Conservation (phyloP, 2,113 vertebrate species). For the Morone chrysops region DNA sequence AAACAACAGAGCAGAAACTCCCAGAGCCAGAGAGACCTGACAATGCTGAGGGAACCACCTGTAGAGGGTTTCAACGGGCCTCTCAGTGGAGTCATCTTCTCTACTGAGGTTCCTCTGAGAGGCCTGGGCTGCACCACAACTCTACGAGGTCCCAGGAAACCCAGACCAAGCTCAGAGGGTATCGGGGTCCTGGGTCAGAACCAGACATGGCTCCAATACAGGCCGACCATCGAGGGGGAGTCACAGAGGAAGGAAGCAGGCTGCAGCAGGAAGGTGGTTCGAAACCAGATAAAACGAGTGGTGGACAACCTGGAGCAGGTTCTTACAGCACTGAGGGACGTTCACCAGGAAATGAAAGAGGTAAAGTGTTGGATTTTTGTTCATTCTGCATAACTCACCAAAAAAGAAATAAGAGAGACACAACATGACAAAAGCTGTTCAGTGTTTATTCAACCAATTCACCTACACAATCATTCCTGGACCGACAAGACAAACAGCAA, state of each 20-base stretch:
- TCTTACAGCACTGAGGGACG: constrained; percentile 82
- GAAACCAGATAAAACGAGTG: constrained; percentile 83
- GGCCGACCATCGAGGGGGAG: constrained; percentile 13
- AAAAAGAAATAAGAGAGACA: not conserved
- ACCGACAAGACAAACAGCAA: constrained; percentile 5
- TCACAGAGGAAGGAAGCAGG: constrained; percentile 37
- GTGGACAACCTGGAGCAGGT: constrained; percentile 85
- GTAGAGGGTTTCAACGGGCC: constrained; percentile 63
- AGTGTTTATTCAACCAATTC: not conserved
- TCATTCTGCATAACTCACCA: not conserved
- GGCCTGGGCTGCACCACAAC: constrained; percentile 41
- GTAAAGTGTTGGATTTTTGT: constrained; percentile 66
- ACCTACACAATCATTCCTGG: not conserved
- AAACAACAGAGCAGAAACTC: constrained; percentile 63
- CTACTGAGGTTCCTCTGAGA: constrained; percentile 72
- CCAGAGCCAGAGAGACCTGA: constrained; percentile 72
- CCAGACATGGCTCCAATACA: constrained; percentile 52
- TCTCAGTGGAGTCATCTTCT: constrained; percentile 72
- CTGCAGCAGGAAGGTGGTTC: constrained; percentile 74
- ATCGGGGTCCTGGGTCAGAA: constrained; percentile 37
- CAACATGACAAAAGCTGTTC: not conserved
- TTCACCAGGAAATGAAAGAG: constrained; percentile 88
- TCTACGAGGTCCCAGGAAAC: constrained; percentile 53
- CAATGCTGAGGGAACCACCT: constrained; percentile 46
- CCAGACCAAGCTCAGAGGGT: constrained; percentile 45